These are phyloP conservation scores for Phycodurus eques DNA, from an alignment of 2,113 vertebrate species.

Conservation along the genomic window DNA sequence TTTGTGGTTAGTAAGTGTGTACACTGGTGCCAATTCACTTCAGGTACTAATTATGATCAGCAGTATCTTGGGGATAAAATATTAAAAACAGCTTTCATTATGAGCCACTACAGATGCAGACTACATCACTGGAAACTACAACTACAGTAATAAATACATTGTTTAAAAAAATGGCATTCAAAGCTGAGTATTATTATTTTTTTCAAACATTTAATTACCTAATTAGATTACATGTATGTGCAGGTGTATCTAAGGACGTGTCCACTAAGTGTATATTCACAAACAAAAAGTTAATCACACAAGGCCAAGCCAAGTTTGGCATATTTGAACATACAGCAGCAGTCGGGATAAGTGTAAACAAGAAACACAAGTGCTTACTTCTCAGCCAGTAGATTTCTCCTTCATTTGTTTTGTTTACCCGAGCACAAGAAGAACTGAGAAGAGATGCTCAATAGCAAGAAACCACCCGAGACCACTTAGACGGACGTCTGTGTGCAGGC, in stretches of 20 bases:
- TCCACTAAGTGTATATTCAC: background rate
- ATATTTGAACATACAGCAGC: slow-evolving; percentile 13
- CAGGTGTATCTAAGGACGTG: background rate
- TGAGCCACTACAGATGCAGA: too few species aligned
- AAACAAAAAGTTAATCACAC: slow-evolving; percentile 14
- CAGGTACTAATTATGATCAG: too few species aligned
- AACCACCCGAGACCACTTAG: slow-evolving; percentile 57
- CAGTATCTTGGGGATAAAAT: too few species aligned
- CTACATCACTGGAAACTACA: too few species aligned
- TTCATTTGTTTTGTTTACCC: slow-evolving; percentile 52
- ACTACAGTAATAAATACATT: too few species aligned
- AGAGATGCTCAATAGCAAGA: slow-evolving; percentile 48
- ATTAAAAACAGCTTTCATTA: too few species aligned
- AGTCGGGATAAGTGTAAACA: slow-evolving; percentile 26
- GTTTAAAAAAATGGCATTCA: too few species aligned
- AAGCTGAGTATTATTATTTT: too few species aligned
- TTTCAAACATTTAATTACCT: too few species aligned
- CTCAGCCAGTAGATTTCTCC: slow-evolving; percentile 19
- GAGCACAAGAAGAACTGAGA: slow-evolving; percentile 40
- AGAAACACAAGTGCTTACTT: slow-evolving; percentile 28
- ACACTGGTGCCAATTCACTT: too few species aligned
- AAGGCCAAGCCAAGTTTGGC: slow-evolving; percentile 5
- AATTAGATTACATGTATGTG: background rate
- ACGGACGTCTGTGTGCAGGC: slow-evolving; percentile 49
- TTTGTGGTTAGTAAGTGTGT: too few species aligned